Conservation (phyloP, 2,888 invertebrate species). For the Hydropsyche betteni region DNA sequence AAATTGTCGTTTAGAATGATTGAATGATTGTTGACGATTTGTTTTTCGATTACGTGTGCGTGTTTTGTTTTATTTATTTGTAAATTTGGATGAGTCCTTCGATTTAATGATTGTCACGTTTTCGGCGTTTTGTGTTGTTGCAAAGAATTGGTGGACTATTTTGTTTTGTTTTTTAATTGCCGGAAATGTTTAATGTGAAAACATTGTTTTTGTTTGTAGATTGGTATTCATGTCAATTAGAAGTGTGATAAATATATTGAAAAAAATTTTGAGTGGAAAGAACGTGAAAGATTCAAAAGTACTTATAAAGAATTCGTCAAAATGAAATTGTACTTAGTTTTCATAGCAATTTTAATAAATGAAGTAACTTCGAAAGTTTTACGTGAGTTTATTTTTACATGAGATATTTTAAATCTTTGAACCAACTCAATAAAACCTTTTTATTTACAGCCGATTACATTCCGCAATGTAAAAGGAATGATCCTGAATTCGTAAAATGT, state of each 20-base stretch:
- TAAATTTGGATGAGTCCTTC: no score
- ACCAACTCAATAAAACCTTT: background rate
- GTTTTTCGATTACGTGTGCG: no score
- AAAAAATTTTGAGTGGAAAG: constrained; percentile 38
- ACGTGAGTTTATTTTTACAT: constrained; percentile 47
- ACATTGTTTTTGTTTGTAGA: no score
- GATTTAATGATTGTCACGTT: no score
- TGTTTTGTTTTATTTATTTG: no score
- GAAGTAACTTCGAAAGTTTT: constrained; percentile 45
- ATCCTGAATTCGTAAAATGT: constrained; percentile 71
- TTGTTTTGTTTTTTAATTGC: constrained; percentile 27
- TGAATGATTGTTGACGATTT: no score
- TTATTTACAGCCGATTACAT: constrained; percentile 69
- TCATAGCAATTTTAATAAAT: constrained; percentile 33
- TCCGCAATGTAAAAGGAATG: constrained; percentile 69
- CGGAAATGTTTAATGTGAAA: no score
- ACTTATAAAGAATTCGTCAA: background rate
- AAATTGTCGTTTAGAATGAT: no score
- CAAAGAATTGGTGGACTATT: background rate
- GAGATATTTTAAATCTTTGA: background rate
- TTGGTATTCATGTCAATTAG: constrained; percentile 44
- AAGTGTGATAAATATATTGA: constrained; percentile 42
- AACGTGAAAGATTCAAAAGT: constrained; percentile 28
- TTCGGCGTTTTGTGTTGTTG: no score
- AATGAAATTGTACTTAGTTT: constrained; percentile 48